These are phyloP conservation scores for Pterocles orientalis DNA, from an alignment of 2,113 vertebrate genomes.

Conservation along the genomic window DNA sequence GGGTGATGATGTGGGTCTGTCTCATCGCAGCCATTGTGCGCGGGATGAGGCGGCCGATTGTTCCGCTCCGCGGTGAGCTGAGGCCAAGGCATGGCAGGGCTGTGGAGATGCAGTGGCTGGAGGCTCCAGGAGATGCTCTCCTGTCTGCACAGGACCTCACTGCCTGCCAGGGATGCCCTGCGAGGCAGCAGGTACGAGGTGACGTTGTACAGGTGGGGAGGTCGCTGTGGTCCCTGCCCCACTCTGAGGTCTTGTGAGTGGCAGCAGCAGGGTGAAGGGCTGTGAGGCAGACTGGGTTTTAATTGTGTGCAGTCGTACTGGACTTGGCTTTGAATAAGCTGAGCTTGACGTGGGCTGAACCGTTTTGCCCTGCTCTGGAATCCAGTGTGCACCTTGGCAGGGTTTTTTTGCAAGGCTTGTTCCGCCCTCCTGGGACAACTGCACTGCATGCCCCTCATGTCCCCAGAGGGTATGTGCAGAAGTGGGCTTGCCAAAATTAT, in stretches of 20 bases:
- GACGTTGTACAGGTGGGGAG: accelerated
- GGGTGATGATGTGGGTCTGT: neutral
- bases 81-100: neutral
- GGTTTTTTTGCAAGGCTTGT: neutral
- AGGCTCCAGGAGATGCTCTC: neutral
- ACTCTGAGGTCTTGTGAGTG: accelerated
- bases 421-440: accelerated
- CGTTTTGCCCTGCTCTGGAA: accelerated
- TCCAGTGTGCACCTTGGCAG: accelerated
- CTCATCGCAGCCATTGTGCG: conserved; percentile 27
- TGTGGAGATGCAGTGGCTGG: neutral
- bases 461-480: neutral
- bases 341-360: neutral
- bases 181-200: accelerated
- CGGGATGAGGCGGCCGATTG: neutral
- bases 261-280: neutral
- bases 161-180: neutral
- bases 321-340: neutral
- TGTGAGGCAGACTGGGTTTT: neutral
- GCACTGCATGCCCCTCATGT: accelerated
- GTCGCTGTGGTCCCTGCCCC: accelerated
- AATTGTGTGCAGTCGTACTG: neutral
- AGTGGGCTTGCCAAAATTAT: neutral
- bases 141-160: accelerated
- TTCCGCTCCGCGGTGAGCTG: neutral